Percentiles rank a stretch among this genome's conserved stretches.
Conservation (phyloP, 1,140 invertebrate species). For the Macrotrachela quadricornifera region DNA sequence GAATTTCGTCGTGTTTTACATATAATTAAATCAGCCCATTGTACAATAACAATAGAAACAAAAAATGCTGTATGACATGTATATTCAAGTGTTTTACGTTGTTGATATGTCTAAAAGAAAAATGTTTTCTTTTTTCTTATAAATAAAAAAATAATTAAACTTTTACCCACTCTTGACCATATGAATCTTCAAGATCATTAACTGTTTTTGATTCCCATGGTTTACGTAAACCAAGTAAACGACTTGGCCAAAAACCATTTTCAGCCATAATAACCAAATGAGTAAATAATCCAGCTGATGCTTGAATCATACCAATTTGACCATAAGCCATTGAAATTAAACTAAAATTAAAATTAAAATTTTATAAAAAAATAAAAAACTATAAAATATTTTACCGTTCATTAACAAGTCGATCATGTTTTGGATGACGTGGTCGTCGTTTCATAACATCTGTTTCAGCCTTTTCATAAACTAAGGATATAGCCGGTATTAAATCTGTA, state of each 20-base stretch:
- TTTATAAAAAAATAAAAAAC: too few species aligned
- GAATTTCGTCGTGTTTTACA: slow-evolving; percentile 91
- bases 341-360: slow-evolving; percentile 7
- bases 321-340: slow-evolving; percentile 16
- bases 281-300: slow-evolving; percentile 91
- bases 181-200: slow-evolving; percentile 84
- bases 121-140: neutral
- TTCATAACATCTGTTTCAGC: slow-evolving; percentile 97
- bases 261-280: slow-evolving; percentile 98
- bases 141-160: neutral
- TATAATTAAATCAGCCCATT: slow-evolving; percentile 95
- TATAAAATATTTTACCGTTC: slow-evolving; percentile 37
- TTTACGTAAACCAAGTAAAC: slow-evolving; percentile 69
- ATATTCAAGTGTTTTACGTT: slow-evolving; percentile 79
- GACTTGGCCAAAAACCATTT: slow-evolving; percentile 70
- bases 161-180: slow-evolving; percentile 69
- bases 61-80: slow-evolving; percentile 97
- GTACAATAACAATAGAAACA: slow-evolving; percentile 80
- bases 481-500: slow-evolving; percentile 94
- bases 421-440: slow-evolving; percentile 70
- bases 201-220: slow-evolving; percentile 85
- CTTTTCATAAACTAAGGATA: slow-evolving; percentile 87
- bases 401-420: slow-evolving; percentile 78
- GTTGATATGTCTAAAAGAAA: slow-evolving; percentile 55
- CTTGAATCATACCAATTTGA: slow-evolving; percentile 65